Evolutionary conservation across 2,113 vertebrate genomes (phyloP).

Genomic region (Hipposideros armiger): DNA sequence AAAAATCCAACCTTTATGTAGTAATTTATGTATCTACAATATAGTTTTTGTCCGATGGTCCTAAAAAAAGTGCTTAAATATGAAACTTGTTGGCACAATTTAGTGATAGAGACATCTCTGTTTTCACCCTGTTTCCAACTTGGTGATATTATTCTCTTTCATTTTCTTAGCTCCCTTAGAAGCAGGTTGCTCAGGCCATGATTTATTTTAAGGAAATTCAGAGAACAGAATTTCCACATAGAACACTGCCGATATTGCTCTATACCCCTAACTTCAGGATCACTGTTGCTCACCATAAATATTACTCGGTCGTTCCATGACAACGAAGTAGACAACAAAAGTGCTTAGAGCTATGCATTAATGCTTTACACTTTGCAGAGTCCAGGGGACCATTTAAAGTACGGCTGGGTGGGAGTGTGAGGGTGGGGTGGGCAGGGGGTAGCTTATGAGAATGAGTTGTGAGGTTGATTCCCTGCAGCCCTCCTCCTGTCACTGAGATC

Average conservation of each 20-base stretch:
- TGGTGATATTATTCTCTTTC: slow-evolving; percentile 43
- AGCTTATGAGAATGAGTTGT: neutral
- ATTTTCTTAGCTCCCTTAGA: slow-evolving; percentile 41
- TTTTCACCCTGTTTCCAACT: slow-evolving; percentile 38
- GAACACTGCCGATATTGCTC: slow-evolving; percentile 53
- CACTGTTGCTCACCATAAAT: slow-evolving; percentile 65
- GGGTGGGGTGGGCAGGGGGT: too few relatives aligned
- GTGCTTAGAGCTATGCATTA: slow-evolving; percentile 60
- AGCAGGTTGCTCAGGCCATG: neutral
- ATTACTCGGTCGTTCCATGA: slow-evolving; percentile 64
- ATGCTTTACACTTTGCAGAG: slow-evolving; percentile 51
- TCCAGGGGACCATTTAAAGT: slow-evolving; percentile 55
- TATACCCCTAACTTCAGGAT: slow-evolving; percentile 49
- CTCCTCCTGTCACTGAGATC: neutral
- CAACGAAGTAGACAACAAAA: slow-evolving; percentile 71
- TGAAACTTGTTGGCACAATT: neutral
- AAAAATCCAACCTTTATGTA: slow-evolving; percentile 17
- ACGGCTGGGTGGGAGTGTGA: neutral
- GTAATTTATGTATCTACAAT: slow-evolving; percentile 11
- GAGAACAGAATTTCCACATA: slow-evolving; percentile 57
- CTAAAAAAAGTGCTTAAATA: slow-evolving; percentile 27
- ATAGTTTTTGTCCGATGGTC: slow-evolving; percentile 6
- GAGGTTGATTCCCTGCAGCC: slow-evolving; percentile 1
- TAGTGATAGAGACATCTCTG: slow-evolving; percentile 14
- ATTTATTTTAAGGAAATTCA: slow-evolving; percentile 69